These are phyloP conservation scores for Bujurquina vittata DNA, from an alignment of 2,113 vertebrate genomes.

Conservation along the genomic window DNA sequence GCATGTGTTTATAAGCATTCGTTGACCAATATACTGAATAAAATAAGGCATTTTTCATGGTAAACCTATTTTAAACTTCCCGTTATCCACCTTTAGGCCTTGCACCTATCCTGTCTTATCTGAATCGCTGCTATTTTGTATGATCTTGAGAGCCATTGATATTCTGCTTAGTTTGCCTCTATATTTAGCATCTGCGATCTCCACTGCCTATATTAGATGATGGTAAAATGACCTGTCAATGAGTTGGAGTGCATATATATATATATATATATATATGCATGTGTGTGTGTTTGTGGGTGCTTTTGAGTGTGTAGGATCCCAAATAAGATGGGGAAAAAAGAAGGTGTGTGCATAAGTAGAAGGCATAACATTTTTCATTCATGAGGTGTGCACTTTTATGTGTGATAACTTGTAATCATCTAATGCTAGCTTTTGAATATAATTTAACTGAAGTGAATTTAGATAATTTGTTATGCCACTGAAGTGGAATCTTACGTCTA, in stretches of 20 bases:
- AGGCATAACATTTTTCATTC: not conserved
- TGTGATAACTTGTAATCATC: not conserved
- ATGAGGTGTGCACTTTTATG: not conserved
- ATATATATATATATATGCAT: no score
- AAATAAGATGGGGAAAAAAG: not conserved
- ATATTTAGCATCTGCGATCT: conserved; percentile 56
- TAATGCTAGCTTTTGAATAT: not conserved
- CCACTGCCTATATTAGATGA: conserved; percentile 42
- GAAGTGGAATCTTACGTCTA: not conserved
- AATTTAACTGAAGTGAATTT: not conserved
- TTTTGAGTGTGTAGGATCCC: not conserved
- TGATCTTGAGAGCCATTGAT: conserved; percentile 55
- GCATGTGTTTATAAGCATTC: not conserved
- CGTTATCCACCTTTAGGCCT: not conserved
- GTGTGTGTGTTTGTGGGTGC: no score
- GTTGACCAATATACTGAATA: not conserved
- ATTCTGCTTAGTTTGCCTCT: conserved; percentile 47
- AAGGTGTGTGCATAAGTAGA: not conserved
- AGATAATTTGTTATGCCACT: not conserved
- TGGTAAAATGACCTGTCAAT: conserved; percentile 63
- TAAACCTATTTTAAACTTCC: conserved; percentile 1
- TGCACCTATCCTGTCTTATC: not conserved
- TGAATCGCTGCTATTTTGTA: conserved; percentile 14
- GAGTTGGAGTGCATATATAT: not conserved
- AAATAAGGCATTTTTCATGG: not conserved